phyloP scores from a whole-genome alignment of 2,888 invertebrate species.

The Sinopyrophorus schimmeli region DNA sequence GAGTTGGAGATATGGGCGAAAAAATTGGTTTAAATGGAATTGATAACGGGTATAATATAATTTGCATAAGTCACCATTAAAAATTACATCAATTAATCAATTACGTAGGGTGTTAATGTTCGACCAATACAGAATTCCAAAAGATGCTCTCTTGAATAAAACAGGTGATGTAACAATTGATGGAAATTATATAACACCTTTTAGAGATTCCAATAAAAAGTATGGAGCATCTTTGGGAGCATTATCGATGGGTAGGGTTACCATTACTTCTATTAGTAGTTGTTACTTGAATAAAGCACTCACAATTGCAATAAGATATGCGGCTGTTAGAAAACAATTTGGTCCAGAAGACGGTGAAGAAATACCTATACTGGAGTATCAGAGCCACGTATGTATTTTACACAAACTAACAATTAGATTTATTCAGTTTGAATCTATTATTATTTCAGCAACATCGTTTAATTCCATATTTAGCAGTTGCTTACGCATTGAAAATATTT shows the following conservation, averaged over 20 bases:
- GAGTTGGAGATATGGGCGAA: slow-evolving; percentile 90
- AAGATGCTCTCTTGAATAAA: slow-evolving; percentile 79
- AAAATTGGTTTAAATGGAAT: slow-evolving; percentile 90
- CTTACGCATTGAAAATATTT: slow-evolving; percentile 64
- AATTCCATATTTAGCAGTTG: slow-evolving; percentile 68
- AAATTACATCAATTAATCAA: too few species aligned
- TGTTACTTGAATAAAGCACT: slow-evolving; percentile 72
- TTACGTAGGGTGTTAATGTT: slow-evolving; percentile 73
- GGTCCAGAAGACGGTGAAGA: slow-evolving; percentile 75
- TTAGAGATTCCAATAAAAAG: slow-evolving; percentile 81
- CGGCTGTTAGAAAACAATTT: slow-evolving; percentile 85
- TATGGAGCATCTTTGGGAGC: slow-evolving; percentile 59
- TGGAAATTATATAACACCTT: slow-evolving; percentile 79
- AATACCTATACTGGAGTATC: slow-evolving; percentile 88
- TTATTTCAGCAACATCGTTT: slow-evolving; percentile 69
- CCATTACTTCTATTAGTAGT: slow-evolving; percentile 64
- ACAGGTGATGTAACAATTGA: slow-evolving; percentile 83
- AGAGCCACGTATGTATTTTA: slow-evolving; percentile 70
- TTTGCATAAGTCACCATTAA: too few species aligned
- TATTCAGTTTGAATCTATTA: slow-evolving; percentile 13
- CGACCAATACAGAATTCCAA: slow-evolving; percentile 78
- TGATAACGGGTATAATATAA: slow-evolving; percentile 79
- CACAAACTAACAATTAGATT: slow-evolving; percentile 22
- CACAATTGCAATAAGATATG: slow-evolving; percentile 84
- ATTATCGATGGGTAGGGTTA: slow-evolving; percentile 80